Conservation (phyloP, 2,113 vertebrate genomes). For the Melozone crissalis region DNA sequence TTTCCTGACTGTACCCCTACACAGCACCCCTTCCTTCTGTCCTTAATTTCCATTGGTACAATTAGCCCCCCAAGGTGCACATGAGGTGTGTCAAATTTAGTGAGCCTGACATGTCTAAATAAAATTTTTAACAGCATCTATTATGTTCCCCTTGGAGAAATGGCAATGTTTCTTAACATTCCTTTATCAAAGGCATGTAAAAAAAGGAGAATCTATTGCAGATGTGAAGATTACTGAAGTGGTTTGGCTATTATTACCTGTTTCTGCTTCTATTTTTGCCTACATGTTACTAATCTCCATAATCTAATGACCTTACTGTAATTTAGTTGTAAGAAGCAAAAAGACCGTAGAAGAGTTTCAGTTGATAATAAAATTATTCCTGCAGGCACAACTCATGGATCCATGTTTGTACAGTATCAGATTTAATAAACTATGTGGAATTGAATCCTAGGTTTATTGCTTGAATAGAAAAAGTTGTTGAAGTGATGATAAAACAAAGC, state of each 20-base stretch:
- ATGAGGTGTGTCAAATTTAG: background rate
- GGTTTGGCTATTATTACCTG: background rate
- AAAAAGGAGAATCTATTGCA: background rate
- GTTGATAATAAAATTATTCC: constrained; percentile 14
- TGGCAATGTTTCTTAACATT: background rate
- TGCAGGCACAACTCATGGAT: background rate
- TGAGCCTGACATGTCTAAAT: background rate
- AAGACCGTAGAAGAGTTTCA: constrained; percentile 13
- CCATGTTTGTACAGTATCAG: background rate
- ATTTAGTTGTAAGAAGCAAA: background rate
- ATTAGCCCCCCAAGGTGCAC: background rate
- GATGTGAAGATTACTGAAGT: background rate
- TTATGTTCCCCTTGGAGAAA: background rate
- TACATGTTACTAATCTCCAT: background rate
- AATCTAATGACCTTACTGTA: constrained; percentile 8
- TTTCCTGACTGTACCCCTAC: background rate
- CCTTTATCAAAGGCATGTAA: background rate
- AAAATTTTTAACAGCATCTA: background rate
- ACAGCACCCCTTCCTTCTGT: background rate
- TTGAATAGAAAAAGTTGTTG: background rate
- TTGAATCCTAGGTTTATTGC: background rate
- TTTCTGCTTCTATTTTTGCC: background rate
- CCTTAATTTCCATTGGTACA: background rate
- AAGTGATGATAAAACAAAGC: background rate
- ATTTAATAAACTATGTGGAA: background rate